Evolutionary conservation across 2,888 invertebrate genomes (phyloP).

Genomic region (Alsophila aescularia): DNA sequence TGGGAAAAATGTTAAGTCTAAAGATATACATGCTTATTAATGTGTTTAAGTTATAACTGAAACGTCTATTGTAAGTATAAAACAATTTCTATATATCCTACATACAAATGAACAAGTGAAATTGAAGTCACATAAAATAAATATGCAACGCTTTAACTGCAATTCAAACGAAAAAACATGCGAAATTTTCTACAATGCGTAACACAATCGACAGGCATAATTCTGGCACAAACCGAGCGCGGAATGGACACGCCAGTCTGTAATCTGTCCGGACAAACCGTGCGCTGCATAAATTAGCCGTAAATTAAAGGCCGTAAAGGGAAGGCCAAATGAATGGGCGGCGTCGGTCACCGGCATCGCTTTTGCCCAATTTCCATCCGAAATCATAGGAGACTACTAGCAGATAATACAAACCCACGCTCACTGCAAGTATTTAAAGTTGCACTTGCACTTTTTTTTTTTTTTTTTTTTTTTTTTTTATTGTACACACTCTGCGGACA

Average conservation of each 20-base stretch:
- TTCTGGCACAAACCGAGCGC: slow-evolving; percentile 58
- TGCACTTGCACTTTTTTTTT: slow-evolving; percentile 47
- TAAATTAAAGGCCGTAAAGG: slow-evolving; percentile 81
- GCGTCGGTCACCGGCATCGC: slow-evolving; percentile 51
- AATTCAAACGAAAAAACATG: slow-evolving; percentile 60
- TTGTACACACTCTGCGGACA: no score
- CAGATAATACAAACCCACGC: slow-evolving; percentile 48
- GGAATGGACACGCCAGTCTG: slow-evolving; percentile 70
- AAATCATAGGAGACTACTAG: slow-evolving; percentile 57
- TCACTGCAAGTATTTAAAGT: slow-evolving; percentile 66
- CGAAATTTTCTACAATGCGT: slow-evolving; percentile 59
- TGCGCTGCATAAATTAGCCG: slow-evolving; percentile 79
- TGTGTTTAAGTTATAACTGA: no score
- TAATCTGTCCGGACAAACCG: slow-evolving; percentile 78
- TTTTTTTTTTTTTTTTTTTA: no score
- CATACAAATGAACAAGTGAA: no score
- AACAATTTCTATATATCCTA: no score
- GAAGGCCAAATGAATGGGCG: slow-evolving; percentile 77
- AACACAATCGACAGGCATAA: slow-evolving; percentile 66
- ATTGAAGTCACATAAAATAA: no score
- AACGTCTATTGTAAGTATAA: no score
- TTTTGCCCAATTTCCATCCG: slow-evolving; percentile 49
- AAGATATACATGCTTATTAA: no score
- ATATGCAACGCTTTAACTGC: slow-evolving; percentile 16
- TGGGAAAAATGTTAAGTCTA: no score